phyloP scores from a whole-genome alignment of 2,888 invertebrate species.

The Heliconius charithonia region DNA sequence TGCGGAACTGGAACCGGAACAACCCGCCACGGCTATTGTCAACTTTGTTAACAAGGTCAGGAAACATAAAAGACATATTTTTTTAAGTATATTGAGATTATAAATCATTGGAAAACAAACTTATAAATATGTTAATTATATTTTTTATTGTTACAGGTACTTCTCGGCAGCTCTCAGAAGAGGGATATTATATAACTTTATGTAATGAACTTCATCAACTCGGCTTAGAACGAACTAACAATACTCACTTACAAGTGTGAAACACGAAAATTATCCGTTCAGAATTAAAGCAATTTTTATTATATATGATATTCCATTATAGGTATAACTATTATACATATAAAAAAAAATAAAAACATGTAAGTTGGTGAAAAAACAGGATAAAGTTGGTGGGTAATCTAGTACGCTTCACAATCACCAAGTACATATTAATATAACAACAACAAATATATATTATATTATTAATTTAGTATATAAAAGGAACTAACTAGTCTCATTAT shows the following conservation, averaged over 20 bases:
- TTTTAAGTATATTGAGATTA: neutral
- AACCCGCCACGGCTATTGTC: conserved; percentile 97
- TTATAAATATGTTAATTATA: neutral
- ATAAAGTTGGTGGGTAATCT: conserved; percentile 59
- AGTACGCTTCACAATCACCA: conserved; percentile 78
- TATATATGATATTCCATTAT: conserved; percentile 45
- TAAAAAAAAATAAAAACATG: neutral
- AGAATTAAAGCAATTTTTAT: conserved; percentile 18
- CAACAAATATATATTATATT: conserved; percentile 55
- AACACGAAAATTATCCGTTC: conserved; percentile 36
- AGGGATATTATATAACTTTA: conserved; percentile 69
- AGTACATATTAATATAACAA: conserved; percentile 65
- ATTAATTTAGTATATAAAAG: conserved; percentile 74
- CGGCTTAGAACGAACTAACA: conserved; percentile 35
- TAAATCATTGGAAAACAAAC: neutral
- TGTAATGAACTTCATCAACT: neutral
- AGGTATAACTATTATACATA: conserved; percentile 12
- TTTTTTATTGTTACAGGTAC: conserved; percentile 66
- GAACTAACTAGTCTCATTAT: conserved; percentile 82
- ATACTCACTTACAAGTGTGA: conserved; percentile 45
- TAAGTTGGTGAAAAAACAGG: conserved; percentile 7
- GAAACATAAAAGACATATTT: neutral
- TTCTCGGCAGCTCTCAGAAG: conserved; percentile 76
- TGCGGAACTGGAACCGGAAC: conserved; percentile 96
- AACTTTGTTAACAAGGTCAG: conserved; percentile 92